Base-by-base conservation (phyloP, 2,888 invertebrate species). In the Coronaproctus castanopsis region DNA sequence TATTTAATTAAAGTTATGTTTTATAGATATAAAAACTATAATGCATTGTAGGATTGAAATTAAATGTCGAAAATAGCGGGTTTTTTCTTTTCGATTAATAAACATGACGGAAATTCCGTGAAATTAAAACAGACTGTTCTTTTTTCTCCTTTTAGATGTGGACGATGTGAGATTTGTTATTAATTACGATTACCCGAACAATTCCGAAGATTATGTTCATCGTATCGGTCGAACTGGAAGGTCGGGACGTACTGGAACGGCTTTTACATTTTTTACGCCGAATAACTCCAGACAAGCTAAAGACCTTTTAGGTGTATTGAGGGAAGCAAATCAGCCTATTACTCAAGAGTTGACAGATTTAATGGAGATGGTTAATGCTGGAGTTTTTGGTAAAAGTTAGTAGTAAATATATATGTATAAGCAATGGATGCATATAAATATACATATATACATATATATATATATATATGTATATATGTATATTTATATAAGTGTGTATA, bases 91-190 rank as follows among this genome's bases (percentile, higher is more conserved):
- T n/a, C n/a, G n/a, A n/a, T n/a, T n/a, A n/a, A n/a, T n/a, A n/a
- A n/a, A n/a, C n/a, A n/a, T n/a, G n/a, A n/a, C n/a, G n/a, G n/a
- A n/a, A n/a, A n/a, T n/a, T n/a, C n/a, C n/a, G n/a, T n/a, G n/a
- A n/a, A n/a, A n/a, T n/a, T n/a, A n/a, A n/a, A n/a, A n/a, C n/a
- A n/a, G n/a, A n/a, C n/a, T n/a, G n/a, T n/a, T n/a, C n/a, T n/a
- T n/a, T n/a, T n/a, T n/a, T n/a, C n/a, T n/a, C 36, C 3, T 60
- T 56, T 64, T 80, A 96, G 96, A 97, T 81, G 95, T 96, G 74
- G 92, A 95, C 73, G 96, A 97, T 77, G 93, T 96, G 72, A 93
- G 95, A 78, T 95, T 90, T 80, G 96, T 97, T 69, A 92, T 97
- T 77, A 97, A 96, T 80, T 93, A 87, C 78, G 96, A 96, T 76